Base-by-base conservation (phyloP, 2,797 vertebrate species). In the Sebastes trivittatus region DNA sequence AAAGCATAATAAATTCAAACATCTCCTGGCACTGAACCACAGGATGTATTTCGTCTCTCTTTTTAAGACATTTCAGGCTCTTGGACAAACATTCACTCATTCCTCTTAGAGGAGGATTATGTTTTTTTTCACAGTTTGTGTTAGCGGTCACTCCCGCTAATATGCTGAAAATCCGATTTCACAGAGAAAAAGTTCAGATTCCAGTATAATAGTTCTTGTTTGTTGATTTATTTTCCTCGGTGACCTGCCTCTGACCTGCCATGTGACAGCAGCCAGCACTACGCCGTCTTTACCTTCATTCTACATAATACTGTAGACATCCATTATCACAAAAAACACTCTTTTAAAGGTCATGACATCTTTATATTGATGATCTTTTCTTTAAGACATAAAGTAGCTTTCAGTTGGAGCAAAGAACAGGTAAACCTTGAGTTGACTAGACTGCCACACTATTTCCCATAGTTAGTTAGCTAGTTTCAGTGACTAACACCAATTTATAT, bases 111-210 rank as follows among this genome's bases (percentile, higher is more conserved):
- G 4, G 69, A 62, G 49, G 49, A 42, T 68, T 54, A 54, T 20
- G 25, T 59, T 42, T 72, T 65, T 64, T 67, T 25, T 29, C 69
- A 36, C 46, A 22, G 25, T 27, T 34, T 56, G 65, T 46, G 29
- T 71, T 56, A 69, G 46, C 1, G 13, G 22, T 79, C 68, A 62
- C 22, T 36, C 34, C 52, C 3, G 23, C 62, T 75, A 67, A 84
- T 77, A 56, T 63, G 59, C 56, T 52, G 55, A 46, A 72, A 87
- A 84, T 72, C 62, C 0, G 6, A 81, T 77, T 84, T 78, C n/a
- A 58, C 74, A 36, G 34, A 55, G 42, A n/a, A 72, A 75, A 82
- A 52, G 11, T 67, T 75, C 14, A 62, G 42, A 72, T 75, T 78
- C 34, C 34, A 9, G 18, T 23, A 49, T 29, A 67, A 52, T 18